Evolutionary conservation across 1,140 invertebrate species (phyloP).

Genomic region (Aplysia californica): DNA sequence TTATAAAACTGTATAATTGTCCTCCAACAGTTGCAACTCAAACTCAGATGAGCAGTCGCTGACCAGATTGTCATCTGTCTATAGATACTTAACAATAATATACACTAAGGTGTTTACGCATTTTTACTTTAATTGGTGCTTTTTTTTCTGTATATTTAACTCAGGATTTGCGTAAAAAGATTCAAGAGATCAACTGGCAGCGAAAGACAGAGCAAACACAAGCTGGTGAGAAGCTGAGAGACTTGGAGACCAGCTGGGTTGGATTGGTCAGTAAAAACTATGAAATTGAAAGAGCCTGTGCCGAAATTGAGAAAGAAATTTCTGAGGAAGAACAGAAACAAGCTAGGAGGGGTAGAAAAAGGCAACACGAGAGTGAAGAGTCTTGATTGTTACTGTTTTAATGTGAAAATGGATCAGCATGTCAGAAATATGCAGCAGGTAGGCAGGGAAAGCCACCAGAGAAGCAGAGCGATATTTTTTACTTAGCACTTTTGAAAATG

Average conservation of each 20-base stretch:
- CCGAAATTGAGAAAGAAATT: slow-evolving; percentile 71
- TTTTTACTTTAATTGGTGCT: no score
- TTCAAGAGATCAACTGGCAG: slow-evolving; percentile 94
- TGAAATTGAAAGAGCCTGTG: slow-evolving; percentile 77
- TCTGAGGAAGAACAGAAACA: slow-evolving; percentile 49
- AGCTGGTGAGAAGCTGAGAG: slow-evolving; percentile 76
- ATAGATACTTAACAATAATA: no score
- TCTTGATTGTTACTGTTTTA: no score
- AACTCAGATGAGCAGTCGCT: no score
- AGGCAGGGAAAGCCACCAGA: background rate
- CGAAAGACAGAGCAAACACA: slow-evolving; percentile 90
- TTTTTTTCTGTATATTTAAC: no score
- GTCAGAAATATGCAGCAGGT: background rate
- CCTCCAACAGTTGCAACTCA: no score
- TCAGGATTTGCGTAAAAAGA: slow-evolving; percentile 78
- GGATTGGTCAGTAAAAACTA: slow-evolving; percentile 97
- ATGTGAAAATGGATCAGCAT: background rate
- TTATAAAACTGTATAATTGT: no score
- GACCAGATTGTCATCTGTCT: no score
- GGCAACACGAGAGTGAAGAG: slow-evolving; percentile 24
- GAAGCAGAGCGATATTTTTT: background rate
- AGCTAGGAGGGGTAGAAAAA: slow-evolving; percentile 19
- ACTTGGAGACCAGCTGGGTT: slow-evolving; percentile 79
- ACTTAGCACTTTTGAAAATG: background rate
- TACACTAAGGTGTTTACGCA: no score